Conservation (phyloP, 1,140 invertebrate species). For the Drosophila sp. region DNA sequence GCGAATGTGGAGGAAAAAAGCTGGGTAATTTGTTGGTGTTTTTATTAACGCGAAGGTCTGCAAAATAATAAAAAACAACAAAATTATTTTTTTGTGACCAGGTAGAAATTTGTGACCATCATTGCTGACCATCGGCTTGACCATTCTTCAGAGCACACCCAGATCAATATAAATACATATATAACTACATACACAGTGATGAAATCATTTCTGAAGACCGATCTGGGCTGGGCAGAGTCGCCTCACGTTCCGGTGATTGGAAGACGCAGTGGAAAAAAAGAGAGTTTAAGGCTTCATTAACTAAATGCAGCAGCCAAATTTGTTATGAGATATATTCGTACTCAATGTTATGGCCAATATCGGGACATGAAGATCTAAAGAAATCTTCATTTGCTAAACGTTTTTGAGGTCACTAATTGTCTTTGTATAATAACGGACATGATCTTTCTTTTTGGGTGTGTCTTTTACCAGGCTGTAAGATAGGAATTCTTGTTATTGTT, state of each 20-base stretch:
- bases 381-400: conserved; percentile 73
- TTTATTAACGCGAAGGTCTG: conserved; percentile 70
- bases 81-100: conserved; percentile 44
- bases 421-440: conserved; percentile 50
- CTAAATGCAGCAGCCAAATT: conserved; percentile 69
- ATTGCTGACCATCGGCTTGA: conserved; percentile 47
- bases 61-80: conserved; percentile 52
- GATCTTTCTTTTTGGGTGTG: conserved; percentile 61
- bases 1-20: background rate
- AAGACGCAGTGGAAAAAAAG: conserved; percentile 68
- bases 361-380: conserved; percentile 61
- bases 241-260: conserved; percentile 52
- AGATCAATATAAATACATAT: conserved; percentile 25
- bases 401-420: conserved; percentile 80
- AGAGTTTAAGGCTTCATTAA: conserved; percentile 67
- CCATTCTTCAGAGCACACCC: conserved; percentile 62
- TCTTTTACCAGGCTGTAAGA: background rate
- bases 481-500: conserved; percentile 54
- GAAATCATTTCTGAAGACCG: conserved; percentile 34
- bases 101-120: conserved; percentile 63
- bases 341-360: conserved; percentile 49
- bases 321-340: conserved; percentile 23
- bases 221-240: conserved; percentile 13
- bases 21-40: conserved; percentile 28
- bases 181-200: conserved; percentile 11